Evolutionary conservation across 2,888 invertebrate genomes (phyloP).

Genomic region (Dolomedes plantarius): DNA sequence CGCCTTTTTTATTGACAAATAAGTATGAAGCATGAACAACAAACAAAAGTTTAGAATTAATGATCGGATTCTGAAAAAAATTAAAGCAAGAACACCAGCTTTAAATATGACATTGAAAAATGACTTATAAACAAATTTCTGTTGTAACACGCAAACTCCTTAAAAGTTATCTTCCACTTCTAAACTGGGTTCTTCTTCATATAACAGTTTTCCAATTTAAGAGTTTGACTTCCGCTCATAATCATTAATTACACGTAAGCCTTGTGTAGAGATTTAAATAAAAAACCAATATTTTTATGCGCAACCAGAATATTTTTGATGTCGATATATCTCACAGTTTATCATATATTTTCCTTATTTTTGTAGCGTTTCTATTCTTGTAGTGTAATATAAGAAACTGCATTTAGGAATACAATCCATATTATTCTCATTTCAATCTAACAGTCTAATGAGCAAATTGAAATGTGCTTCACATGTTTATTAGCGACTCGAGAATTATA

Average conservation of each 20-base stretch:
- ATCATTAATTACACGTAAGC: not conserved
- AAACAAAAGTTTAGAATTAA: not conserved
- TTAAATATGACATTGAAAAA: constrained; percentile 14
- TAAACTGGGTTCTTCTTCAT: not conserved
- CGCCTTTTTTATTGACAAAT: not conserved
- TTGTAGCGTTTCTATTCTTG: too few relatives aligned
- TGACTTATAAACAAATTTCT: constrained; percentile 6
- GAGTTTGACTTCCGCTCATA: not conserved
- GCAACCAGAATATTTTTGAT: not conserved
- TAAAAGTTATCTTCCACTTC: not conserved
- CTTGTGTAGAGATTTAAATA: not conserved
- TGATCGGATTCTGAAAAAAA: not conserved
- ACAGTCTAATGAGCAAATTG: too few relatives aligned
- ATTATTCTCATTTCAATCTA: too few relatives aligned
- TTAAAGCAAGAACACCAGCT: not conserved
- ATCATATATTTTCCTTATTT: too few relatives aligned
- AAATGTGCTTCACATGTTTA: too few relatives aligned
- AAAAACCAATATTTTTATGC: not conserved
- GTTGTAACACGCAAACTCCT: not conserved
- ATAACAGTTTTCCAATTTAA: not conserved
- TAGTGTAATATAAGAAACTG: too few relatives aligned
- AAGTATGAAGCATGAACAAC: not conserved
- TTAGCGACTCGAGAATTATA: too few relatives aligned
- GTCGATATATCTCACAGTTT: not conserved
- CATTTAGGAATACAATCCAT: too few relatives aligned